These are phyloP conservation scores for Hippotragus niger DNA, from an alignment of 2,113 vertebrate species.

Conservation along the genomic window DNA sequence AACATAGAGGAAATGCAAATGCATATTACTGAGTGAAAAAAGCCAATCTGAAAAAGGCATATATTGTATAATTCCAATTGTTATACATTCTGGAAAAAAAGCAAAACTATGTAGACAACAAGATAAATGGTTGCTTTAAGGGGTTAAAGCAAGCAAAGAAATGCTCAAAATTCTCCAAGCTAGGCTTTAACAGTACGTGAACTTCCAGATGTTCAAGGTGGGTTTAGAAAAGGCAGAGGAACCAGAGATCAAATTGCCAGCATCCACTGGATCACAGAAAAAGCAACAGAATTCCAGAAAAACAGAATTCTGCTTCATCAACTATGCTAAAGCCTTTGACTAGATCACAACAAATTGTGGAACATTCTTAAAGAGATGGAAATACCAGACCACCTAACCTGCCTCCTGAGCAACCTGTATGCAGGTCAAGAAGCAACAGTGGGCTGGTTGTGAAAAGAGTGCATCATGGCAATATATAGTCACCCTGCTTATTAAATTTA, in stretches of 20 bases:
- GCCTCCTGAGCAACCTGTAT: not conserved
- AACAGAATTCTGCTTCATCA: not conserved
- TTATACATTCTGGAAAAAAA: not conserved
- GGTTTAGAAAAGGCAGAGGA: not conserved
- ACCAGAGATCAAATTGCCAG: not conserved
- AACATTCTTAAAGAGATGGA: not conserved
- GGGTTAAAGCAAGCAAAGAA: not conserved
- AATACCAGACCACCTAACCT: not conserved
- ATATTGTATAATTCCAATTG: not conserved
- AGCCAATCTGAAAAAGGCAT: not conserved
- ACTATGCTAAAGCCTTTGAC: not conserved
- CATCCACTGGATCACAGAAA: not conserved
- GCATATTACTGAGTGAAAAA: not conserved
- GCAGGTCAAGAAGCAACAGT: not conserved
- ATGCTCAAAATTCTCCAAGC: not conserved
- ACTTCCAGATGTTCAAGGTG: not conserved
- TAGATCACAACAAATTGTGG: not conserved
- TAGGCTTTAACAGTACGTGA: not conserved
- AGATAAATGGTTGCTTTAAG: not conserved
- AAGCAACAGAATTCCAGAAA: not conserved
- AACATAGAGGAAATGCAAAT: not conserved
- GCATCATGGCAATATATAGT: not conserved
- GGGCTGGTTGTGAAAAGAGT: not conserved
- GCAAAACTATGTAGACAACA: not conserved
- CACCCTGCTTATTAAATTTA: not conserved